Percentiles rank a stretch among this genome's conserved stretches.
Conservation (phyloP, 1,140 invertebrate genomes). For the Radopholus similis region DNA sequence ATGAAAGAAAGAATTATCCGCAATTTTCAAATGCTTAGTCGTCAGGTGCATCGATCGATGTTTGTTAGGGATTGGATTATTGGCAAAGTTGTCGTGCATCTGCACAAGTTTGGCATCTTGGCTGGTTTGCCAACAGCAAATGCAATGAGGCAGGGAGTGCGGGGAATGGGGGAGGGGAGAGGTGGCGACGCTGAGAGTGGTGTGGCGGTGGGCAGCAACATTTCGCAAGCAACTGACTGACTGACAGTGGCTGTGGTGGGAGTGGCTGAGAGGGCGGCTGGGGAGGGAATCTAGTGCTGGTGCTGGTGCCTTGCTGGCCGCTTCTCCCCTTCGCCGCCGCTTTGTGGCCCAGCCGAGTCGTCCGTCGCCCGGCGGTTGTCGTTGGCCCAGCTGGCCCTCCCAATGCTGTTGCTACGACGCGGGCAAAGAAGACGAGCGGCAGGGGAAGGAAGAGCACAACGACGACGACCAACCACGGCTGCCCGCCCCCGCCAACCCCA, state of each 20-base stretch:
- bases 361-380: background rate
- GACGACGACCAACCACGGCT: background rate
- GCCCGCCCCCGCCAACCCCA: background rate
- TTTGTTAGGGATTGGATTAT: too few species aligned
- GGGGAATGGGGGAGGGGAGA: too few species aligned
- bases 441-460: background rate
- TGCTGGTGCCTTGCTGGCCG: background rate
- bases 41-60: too few species aligned
- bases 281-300: background rate
- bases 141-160: too few species aligned
- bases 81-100: too few species aligned
- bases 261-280: background rate
- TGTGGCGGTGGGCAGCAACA: slow-evolving; percentile 1
- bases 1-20: too few species aligned
- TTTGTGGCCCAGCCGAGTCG: background rate
- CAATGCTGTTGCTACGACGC: background rate
- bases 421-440: background rate
- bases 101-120: too few species aligned
- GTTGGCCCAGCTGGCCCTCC: slow-evolving; percentile 14
- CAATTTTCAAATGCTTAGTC: too few species aligned
- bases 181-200: too few species aligned
- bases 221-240: slow-evolving; percentile 1
- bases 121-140: too few species aligned
- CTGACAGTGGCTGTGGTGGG: background rate
- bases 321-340: too few species aligned